A percentile compares a stretch with the other conserved stretches of the same genome.
Evolutionary conservation across 2,797 vertebrate genomes (phyloP).

Genomic region (Pangasius djambal): DNA sequence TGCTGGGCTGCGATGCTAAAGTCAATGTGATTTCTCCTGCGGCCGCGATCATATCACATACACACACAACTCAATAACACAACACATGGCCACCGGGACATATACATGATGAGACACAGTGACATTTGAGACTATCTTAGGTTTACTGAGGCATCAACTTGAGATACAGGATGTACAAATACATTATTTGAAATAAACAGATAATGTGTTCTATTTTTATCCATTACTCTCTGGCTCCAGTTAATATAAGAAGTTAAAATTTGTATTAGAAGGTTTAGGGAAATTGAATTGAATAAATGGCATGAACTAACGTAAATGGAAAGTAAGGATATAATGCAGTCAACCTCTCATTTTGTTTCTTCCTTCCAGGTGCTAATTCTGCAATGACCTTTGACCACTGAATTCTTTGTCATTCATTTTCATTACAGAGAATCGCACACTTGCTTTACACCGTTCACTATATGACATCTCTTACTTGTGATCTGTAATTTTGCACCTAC

Average conservation of each 20-base stretch:
- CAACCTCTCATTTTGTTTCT: background rate
- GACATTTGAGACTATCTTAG: constrained; percentile 31
- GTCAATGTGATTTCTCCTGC: constrained; percentile 50
- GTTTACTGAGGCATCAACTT: constrained; percentile 15
- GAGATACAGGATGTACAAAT: background rate
- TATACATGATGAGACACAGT: constrained; percentile 28
- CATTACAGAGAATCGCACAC: background rate
- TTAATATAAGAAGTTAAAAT: background rate
- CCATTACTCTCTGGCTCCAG: background rate
- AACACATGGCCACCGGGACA: constrained; percentile 39
- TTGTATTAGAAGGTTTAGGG: background rate
- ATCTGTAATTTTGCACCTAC: background rate
- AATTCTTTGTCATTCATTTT: background rate
- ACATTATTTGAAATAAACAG: background rate
- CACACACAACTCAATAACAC: constrained; percentile 48
- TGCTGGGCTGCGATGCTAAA: constrained; percentile 35
- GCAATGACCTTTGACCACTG: background rate
- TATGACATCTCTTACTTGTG: no score
- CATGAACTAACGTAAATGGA: background rate
- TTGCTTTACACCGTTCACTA: no score
- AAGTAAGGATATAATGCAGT: background rate
- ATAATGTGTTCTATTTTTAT: background rate
- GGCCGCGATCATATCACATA: constrained; percentile 46
- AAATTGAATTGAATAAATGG: background rate
- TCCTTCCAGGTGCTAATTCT: background rate